Conservation (phyloP, 2,113 vertebrate genomes). For the Marmota flaviventris region DNA sequence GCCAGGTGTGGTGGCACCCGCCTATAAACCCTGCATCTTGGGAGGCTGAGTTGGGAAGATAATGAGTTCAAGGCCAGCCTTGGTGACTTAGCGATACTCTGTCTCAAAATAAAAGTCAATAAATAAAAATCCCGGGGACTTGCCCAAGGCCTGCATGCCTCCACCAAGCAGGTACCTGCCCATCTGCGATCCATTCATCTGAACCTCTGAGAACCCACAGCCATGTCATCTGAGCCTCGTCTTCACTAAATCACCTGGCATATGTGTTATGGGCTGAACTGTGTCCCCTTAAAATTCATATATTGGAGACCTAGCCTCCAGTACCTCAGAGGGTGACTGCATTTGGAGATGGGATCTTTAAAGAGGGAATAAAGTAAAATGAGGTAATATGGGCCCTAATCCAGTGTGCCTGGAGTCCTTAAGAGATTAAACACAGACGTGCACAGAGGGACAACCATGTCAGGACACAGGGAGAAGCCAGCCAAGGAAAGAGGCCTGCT, state of each 20-base stretch:
- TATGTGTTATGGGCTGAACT: background rate
- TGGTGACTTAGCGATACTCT: no score
- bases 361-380: background rate
- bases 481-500: background rate
- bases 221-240: background rate
- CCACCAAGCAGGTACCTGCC: background rate
- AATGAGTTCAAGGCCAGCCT: no score
- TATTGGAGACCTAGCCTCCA: background rate
- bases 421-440: no score
- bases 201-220: background rate
- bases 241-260: no score
- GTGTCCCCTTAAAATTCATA: background rate
- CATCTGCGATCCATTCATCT: fast-evolving
- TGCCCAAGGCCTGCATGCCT: background rate
- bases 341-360: background rate
- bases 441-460: background rate
- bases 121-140: background rate
- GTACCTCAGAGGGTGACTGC: background rate
- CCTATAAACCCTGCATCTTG: no score
- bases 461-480: background rate
- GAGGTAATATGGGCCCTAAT: background rate
- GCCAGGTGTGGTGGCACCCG: no score
- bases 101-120: background rate
- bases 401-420: background rate
- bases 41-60: no score